Conservation (phyloP, 2,888 invertebrate genomes). For the Rhagonycha lutea region DNA sequence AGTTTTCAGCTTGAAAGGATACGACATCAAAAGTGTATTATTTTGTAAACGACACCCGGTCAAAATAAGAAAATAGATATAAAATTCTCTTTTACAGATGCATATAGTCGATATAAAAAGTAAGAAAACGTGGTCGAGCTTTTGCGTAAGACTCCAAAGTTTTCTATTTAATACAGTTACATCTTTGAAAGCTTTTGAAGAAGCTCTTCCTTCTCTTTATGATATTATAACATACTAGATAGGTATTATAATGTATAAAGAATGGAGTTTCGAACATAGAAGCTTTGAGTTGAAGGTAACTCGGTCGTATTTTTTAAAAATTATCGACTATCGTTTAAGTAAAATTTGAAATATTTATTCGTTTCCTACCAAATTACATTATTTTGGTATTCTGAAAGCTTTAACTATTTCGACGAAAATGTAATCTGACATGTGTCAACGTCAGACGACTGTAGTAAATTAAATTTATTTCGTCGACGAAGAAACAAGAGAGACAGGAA, state of each 20-base stretch:
- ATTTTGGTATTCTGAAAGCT: constrained; percentile 24
- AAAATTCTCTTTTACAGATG: constrained; percentile 11
- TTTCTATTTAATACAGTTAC: constrained; percentile 22
- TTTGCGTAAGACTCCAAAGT: constrained; percentile 7
- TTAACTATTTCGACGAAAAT: constrained; percentile 27
- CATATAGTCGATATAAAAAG: constrained; percentile 14
- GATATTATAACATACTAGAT: neutral
- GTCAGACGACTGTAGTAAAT: constrained; percentile 27
- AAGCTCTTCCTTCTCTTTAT: neutral
- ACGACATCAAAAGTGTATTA: constrained; percentile 31
- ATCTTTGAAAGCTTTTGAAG: constrained; percentile 6
- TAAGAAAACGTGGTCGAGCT: constrained; percentile 16
- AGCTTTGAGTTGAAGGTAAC: neutral
- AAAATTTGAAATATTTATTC: constrained; percentile 20
- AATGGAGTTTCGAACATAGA: neutral
- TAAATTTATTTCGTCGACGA: constrained; percentile 27
- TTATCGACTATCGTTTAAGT: constrained; percentile 14
- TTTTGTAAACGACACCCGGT: constrained; percentile 28
- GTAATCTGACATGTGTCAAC: constrained; percentile 31
- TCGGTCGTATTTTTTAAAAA: neutral
- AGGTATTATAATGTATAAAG: neutral
- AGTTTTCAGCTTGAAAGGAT: constrained; percentile 34
- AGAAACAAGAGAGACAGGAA: constrained; percentile 22
- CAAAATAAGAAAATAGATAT: constrained; percentile 22
- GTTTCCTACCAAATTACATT: constrained; percentile 28